Evolutionary conservation across 2,888 invertebrate species (phyloP), one percentile per base, ranked within the genome.

Genomic region (Tetropium fuscum): DNA sequence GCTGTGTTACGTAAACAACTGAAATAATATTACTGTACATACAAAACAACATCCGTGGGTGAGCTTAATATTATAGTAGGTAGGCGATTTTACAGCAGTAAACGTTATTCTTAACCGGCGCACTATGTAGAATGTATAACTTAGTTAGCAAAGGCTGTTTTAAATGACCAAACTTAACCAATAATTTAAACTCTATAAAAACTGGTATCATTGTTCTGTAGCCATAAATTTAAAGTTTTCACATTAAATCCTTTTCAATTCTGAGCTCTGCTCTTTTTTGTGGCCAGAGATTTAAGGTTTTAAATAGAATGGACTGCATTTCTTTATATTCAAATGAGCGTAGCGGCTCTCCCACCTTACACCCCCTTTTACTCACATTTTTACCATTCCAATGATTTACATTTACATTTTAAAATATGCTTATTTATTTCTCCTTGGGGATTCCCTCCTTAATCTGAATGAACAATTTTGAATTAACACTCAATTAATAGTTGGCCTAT

Each of bases 141-240:
- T 78, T 76, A 75, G 78, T 78, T 78, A 78, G 77, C 75, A 72
- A 74, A 75, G 74, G 74, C 74, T 72, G 72, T 75, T 76, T 76
- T 73, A 78, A 79, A 79, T 79, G 78, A 78, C 78, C 78, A 74
- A 81, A 81, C 74, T 80, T 80, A 78, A 76, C 80, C 80, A 80
- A 82, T 82, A 81, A 81, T 81, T 81, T 81, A 81, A n/a, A 78
- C 72, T 79, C 81, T 76, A 81, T 81, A 81, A 81, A 81, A 81
- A 81, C 79, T 80, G 74, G 78, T 76, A 81, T 81, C 80, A 81
- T 82, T 82, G 81, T 82, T 82, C 81, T 82, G 77, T 68, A 72
- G 77, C 77, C 71, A 80, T 82, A 82, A 82, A 82, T 82, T 82
- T 80, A 69, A 80, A 81, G 79, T 82, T 82, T 82, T 77, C 80